Percentiles rank a stretch among this genome's conserved stretches.
These are phyloP conservation scores for Cranoglanis bouderius DNA, from an alignment of 2,113 vertebrate species.

Conservation along the genomic window DNA sequence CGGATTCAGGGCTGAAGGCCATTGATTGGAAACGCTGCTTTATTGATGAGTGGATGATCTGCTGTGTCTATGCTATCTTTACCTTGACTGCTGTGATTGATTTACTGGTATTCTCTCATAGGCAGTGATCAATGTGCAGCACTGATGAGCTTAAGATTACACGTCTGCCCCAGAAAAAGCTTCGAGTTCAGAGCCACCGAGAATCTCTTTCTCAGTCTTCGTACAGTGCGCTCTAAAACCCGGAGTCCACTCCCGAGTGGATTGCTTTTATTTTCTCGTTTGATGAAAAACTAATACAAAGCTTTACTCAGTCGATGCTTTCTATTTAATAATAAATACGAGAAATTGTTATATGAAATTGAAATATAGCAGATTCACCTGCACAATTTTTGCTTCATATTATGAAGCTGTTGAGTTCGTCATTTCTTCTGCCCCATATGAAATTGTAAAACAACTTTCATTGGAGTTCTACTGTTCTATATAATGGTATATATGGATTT, in stretches of 20 bases:
- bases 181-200: conserved; percentile 34
- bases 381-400: not conserved
- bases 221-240: not conserved
- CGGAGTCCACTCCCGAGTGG: not conserved
- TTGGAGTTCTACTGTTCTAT: not conserved
- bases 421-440: not conserved
- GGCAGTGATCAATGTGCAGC: conserved; percentile 61
- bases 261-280: not conserved
- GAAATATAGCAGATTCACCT: not conserved
- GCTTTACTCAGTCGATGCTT: not conserved
- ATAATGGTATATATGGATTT: not conserved
- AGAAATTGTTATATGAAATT: not conserved
- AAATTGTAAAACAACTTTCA: not conserved
- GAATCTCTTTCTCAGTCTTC: conserved; percentile 5
- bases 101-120: conserved; percentile 59
- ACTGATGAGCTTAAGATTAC: conserved; percentile 60
- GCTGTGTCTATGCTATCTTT: conserved; percentile 60
- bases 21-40: conserved; percentile 52
- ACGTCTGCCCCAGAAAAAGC: conserved; percentile 52
- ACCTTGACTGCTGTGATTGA: conserved; percentile 61
- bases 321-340: not conserved
- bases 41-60: conserved; percentile 66
- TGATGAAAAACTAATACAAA: conserved; percentile 4
- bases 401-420: not conserved
- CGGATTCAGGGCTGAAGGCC: conserved; percentile 36